These are phyloP conservation scores for Antigone vipio DNA, from an alignment of 2,113 vertebrate species.

Conservation along the genomic window DNA sequence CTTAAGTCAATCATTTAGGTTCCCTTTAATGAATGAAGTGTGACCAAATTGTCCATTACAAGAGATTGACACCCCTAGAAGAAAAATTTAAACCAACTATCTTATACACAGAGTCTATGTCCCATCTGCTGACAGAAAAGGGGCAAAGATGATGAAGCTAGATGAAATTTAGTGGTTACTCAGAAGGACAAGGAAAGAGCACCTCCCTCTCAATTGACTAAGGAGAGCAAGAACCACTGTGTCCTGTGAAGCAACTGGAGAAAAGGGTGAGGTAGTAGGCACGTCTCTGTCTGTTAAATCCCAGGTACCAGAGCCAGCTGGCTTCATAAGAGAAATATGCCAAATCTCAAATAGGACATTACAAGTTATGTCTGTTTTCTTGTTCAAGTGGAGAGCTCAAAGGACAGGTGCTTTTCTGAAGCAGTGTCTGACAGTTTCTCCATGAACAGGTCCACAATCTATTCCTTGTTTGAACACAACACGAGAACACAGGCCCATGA, in stretches of 20 bases:
- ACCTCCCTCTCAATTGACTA: not conserved
- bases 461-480: not conserved
- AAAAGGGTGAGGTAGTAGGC: not conserved
- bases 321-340: not conserved
- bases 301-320: not conserved
- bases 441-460: not conserved
- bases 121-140: not conserved
- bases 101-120: not conserved
- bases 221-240: not conserved
- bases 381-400: not conserved
- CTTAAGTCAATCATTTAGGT: not conserved
- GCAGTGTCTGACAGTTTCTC: not conserved
- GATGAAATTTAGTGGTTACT: not conserved
- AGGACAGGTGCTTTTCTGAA: not conserved
- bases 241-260: not conserved
- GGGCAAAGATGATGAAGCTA: not conserved
- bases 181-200: not conserved
- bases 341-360: not conserved
- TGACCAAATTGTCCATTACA: not conserved
- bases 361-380: not conserved
- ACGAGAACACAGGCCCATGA: accelerated
- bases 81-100: not conserved
- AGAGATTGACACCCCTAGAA: not conserved
- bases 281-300: not conserved
- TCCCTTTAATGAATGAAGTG: not conserved